These are phyloP conservation scores for Lamprologus ornatipinnis DNA, from an alignment of 2,113 vertebrate species.

Conservation along the genomic window DNA sequence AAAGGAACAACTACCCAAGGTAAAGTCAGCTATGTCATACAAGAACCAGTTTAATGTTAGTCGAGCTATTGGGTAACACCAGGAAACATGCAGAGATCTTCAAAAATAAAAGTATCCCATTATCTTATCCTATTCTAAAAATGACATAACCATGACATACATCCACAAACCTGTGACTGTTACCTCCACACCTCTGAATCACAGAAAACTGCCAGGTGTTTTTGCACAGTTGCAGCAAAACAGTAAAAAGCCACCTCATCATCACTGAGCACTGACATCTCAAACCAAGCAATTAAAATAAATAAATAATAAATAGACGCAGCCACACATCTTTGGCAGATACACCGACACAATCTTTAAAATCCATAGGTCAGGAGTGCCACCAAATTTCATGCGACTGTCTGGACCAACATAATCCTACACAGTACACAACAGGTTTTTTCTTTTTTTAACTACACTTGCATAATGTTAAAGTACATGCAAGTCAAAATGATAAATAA, in stretches of 20 bases:
- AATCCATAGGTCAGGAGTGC: neutral
- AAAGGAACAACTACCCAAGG: neutral
- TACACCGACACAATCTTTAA: neutral
- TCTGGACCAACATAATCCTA: neutral
- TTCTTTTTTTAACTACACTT: neutral
- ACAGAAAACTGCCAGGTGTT: neutral
- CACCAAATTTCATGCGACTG: neutral
- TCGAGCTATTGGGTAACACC: neutral
- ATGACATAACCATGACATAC: constrained; percentile 21
- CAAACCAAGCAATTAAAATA: neutral
- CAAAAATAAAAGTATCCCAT: neutral
- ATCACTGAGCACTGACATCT: neutral
- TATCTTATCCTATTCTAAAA: neutral
- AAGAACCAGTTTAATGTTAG: neutral
- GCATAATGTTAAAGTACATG: neutral
- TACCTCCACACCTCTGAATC: neutral
- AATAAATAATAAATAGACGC: neutral
- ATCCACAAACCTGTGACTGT: constrained; percentile 7
- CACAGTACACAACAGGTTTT: neutral
- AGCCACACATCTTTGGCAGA: neutral
- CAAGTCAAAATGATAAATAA: neutral
- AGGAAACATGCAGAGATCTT: neutral
- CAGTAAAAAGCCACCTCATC: neutral
- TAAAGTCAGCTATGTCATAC: neutral
- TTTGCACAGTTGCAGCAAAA: neutral